Base-by-base conservation (phyloP, 2,113 vertebrate species). In the Synchiropus splendidus region DNA sequence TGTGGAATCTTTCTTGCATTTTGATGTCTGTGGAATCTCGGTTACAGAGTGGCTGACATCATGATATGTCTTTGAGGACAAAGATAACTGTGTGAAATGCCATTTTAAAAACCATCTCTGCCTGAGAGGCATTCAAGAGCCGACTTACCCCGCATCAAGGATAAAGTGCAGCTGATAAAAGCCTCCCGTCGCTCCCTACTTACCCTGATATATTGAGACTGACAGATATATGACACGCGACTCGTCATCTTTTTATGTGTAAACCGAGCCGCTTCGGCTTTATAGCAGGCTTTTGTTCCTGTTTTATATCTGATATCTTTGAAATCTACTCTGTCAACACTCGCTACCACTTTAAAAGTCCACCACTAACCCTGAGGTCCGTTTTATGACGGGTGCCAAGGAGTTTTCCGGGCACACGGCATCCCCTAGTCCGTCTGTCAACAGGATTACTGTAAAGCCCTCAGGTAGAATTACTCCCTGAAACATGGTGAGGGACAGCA, bases 31-130 rank as follows among this genome's bases (percentile, higher is more conserved):
- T n/a, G n/a, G n/a, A n/a, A n/a, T n/a, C n/a, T 41, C 40, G 31
- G 54, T 49, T 55, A 53, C 55, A 43, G 33, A 41, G 41, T 59
- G 45, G 63, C 68, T 74, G 75, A 77, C 72, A 70, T 48, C 61
- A 63, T 64, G 66, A 66, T 64, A 72, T 75, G 67, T 74, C 70
- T 75, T 68, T 61, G 67, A 56, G 73, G 62, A 76, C 78, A 78
- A 83, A 83, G 72, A 85, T 85, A 83, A 83, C 77, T 39, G 64
- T 77, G 81, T 81, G 64, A 83, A 60, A 83, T 81, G 80, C 77
- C 65, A 56, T 40, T 43, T 15, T 37, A 68, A 73, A 61, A 70
- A 39, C 54, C 72, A 74, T 80, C 77, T 57, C 42, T 58, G n/a
- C n/a, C n/a, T n/a, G n/a, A n/a, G n/a, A n/a, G n/a, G n/a, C 77